A percentile compares a stretch with the other conserved stretches of the same genome.
These are phyloP conservation scores for Halichondria panicea DNA, from an alignment of 37 sponge, comb jelly and placozoan species.

Conservation along the genomic window DNA sequence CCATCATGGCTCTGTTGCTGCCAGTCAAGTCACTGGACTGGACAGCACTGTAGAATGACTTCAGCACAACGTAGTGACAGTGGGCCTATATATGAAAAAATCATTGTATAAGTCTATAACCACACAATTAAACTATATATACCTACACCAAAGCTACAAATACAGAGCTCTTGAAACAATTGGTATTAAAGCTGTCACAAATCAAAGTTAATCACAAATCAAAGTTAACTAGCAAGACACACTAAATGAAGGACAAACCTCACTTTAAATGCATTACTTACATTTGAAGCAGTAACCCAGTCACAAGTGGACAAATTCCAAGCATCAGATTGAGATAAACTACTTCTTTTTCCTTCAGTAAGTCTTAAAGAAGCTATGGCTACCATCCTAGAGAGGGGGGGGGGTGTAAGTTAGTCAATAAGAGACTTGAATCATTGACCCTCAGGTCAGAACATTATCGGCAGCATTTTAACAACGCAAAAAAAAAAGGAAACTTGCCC, in stretches of 20 bases:
- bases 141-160: too few species aligned
- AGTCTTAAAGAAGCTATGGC: constrained; percentile 47
- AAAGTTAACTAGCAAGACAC: neutral
- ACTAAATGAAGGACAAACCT: too few species aligned
- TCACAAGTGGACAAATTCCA: constrained; percentile 65
- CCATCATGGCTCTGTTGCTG: constrained; percentile 37
- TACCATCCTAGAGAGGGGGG: too few species aligned
- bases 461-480: neutral
- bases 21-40: constrained; percentile 30
- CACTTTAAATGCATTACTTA: too few species aligned
- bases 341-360: constrained; percentile 30
- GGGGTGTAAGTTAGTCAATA: too few species aligned
- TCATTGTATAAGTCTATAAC: too few species aligned
- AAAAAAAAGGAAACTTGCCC: neutral
- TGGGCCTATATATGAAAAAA: constrained; percentile 65
- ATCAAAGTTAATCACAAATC: neutral
- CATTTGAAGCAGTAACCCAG: constrained; percentile 56
- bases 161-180: too few species aligned
- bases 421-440: too few species aligned
- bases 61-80: constrained; percentile 72
- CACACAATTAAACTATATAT: too few species aligned
- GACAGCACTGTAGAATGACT: constrained; percentile 61
- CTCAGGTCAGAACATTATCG: too few species aligned
- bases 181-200: neutral
- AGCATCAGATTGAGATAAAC: constrained; percentile 52